Conservation (phyloP, 2,797 vertebrate genomes). For the Paguma larvata region DNA sequence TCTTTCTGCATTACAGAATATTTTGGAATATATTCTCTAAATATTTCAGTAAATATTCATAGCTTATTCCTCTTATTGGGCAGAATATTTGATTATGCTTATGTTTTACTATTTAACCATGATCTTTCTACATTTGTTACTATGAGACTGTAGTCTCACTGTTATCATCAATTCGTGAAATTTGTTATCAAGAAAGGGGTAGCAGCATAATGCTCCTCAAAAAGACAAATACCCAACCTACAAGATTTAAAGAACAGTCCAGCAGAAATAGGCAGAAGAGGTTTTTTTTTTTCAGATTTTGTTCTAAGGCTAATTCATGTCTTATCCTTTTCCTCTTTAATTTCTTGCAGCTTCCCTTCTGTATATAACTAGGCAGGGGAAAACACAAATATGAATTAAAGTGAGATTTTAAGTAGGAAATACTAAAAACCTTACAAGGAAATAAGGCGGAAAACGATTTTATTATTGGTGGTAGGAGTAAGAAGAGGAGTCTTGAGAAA, state of each 20-base stretch:
- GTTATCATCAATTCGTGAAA: neutral
- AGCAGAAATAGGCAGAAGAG: neutral
- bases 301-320: neutral
- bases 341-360: constrained; percentile 6
- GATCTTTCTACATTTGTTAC: neutral
- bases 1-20: constrained; percentile 34
- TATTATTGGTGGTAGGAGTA: neutral
- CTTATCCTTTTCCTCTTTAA: neutral
- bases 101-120: constrained; percentile 14
- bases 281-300: neutral
- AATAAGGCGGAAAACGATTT: neutral
- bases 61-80: constrained; percentile 3
- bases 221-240: neutral
- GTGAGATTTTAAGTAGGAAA: constrained; percentile 16
- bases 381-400: constrained; percentile 14
- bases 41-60: constrained; percentile 27
- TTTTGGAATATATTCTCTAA: constrained; percentile 40
- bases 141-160: constrained; percentile 12
- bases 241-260: neutral
- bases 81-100: constrained; percentile 26
- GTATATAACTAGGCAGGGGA: neutral
- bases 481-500: neutral
- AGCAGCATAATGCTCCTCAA: neutral
- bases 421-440: neutral
- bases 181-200: neutral